Evolutionary conservation across 2,888 invertebrate genomes (phyloP), one percentile per base, ranked within the genome.

Genomic region (Nipponacmea schrenckii): DNA sequence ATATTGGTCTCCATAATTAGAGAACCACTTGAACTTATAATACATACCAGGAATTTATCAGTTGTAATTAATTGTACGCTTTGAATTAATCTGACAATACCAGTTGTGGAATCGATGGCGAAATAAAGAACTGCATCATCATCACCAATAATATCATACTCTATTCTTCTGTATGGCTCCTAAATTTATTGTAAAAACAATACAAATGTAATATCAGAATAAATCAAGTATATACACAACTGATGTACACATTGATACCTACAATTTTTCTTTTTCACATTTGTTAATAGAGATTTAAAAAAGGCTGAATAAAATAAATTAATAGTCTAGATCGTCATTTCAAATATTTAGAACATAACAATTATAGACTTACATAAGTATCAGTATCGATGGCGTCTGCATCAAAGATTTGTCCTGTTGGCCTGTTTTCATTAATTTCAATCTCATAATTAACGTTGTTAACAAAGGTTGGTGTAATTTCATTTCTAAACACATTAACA

Each of bases 381-480:
- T 74, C 74, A 0, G 10, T 0, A 46, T 74, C 74, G 5, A 48
- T 44, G 1, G 74, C 74, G 10, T 45, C 24, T 20, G 72, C 68
- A 44, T 63, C 64, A 27, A 69, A 48, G 31, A 74, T 65, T 44
- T 39, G 8, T n/a, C 39, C 44, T 3, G 8, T 56, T 24, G 2
- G 14, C 24, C 20, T 56, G 24, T 56, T 56, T 39, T 39, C 39
- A 56, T 56, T 20, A 20, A 56, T 24, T 56, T 20, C 24, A 12
- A 56, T 24, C 10, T 10, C 56, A 20, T 56, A 56, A 10, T 24
- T 24, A 20, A 20, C 56, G 3, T 3, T 56, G 17, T 17, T 46
- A n/a, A 7, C 46, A 56, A 56, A 56, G 7, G 20, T n/a, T 56
- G 56, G 56, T 14, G 56, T 20, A 39, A 39, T 8, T 10, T n/a